Conservation (phyloP, 2,888 invertebrate genomes). For the Trimorus sp. region DNA sequence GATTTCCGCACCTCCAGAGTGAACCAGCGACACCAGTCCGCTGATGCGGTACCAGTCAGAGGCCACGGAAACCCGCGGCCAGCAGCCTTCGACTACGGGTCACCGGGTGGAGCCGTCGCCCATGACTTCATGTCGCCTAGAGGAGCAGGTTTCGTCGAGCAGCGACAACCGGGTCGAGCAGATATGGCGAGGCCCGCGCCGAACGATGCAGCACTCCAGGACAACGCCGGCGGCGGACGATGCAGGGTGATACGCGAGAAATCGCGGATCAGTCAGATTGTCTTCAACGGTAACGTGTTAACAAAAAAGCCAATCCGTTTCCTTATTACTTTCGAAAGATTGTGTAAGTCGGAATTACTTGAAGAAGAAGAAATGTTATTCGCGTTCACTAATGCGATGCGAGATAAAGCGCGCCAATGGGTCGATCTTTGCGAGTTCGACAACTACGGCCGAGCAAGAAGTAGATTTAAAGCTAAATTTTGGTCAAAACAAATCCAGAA, state of each 20-base stretch:
- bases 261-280: neutral
- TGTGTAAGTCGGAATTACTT: neutral
- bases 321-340: neutral
- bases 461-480: constrained; percentile 1
- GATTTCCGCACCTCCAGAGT: no score
- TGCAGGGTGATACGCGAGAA: neutral
- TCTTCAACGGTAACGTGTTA: constrained; percentile 7
- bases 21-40: no score
- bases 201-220: no score
- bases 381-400: neutral
- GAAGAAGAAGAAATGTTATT: neutral
- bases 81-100: no score
- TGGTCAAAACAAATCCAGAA: constrained; percentile 8
- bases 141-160: no score
- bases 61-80: no score
- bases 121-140: no score
- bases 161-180: no score
- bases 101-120: no score
- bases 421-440: constrained; percentile 3
- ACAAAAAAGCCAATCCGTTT: neutral
- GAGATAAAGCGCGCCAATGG: constrained; percentile 7
- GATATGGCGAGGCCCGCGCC: no score
- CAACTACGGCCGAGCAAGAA: neutral
- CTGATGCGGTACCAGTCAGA: no score
- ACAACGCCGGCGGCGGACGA: no score